These are phyloP conservation scores for Austrolebias charrua DNA, from an alignment of 2,797 vertebrate species.

Conservation along the genomic window DNA sequence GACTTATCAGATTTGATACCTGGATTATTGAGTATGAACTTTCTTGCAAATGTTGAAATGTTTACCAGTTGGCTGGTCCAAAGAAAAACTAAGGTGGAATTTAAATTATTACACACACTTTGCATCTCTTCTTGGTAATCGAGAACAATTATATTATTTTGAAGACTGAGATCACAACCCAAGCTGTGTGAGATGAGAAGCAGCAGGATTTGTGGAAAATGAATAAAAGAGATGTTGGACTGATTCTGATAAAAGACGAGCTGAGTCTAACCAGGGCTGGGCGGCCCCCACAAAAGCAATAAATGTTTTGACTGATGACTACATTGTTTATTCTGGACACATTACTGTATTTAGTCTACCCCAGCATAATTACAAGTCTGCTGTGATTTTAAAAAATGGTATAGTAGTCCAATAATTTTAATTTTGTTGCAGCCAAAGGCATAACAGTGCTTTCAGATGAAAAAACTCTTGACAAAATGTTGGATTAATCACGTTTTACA, in stretches of 20 bases:
- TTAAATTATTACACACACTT: constrained; percentile 21
- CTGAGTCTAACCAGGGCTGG: constrained; percentile 23
- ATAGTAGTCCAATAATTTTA: constrained; percentile 10
- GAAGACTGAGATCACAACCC: constrained; percentile 19
- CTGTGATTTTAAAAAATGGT: constrained; percentile 17
- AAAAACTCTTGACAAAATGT: constrained; percentile 36
- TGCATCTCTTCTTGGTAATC: constrained; percentile 23
- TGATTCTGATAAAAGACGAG: constrained; percentile 10
- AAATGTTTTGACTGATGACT: constrained; percentile 48
- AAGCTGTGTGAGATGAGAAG: constrained; percentile 15
- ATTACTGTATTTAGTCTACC: constrained; percentile 36
- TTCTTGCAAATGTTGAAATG: constrained; percentile 33
- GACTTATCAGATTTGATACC: no score
- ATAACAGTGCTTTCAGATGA: constrained; percentile 44
- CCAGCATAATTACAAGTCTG: constrained; percentile 31
- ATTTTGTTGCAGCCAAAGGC: constrained; percentile 14
- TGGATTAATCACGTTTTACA: constrained; percentile 34
- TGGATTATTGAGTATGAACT: no score
- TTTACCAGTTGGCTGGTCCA: constrained; percentile 7
- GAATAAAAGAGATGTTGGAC: not conserved
- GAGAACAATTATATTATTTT: constrained; percentile 14
- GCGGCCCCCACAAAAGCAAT: constrained; percentile 66
- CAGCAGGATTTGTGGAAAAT: not conserved
- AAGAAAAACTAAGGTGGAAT: constrained; percentile 14
- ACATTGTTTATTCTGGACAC: constrained; percentile 42